These are phyloP conservation scores for Trachelus tabidus DNA, from an alignment of 2,888 invertebrate species.

Conservation along the genomic window DNA sequence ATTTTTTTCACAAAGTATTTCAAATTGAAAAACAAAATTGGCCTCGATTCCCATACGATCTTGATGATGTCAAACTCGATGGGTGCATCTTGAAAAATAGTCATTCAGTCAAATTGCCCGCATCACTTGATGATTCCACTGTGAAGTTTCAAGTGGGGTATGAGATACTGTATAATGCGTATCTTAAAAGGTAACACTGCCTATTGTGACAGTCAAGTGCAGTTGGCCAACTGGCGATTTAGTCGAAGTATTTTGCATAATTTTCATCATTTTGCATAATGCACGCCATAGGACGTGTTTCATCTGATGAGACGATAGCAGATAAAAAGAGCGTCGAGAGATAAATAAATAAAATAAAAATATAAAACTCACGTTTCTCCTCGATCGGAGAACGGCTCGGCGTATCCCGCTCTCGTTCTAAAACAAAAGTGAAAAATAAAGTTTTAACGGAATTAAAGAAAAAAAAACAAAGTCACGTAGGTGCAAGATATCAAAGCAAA, in stretches of 20 bases:
- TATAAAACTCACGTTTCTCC: slow-evolving; percentile 54
- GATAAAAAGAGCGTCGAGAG: background rate
- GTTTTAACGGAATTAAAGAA: slow-evolving; percentile 33
- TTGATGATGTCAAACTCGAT: background rate
- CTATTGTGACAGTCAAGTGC: slow-evolving; percentile 36
- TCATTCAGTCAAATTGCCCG: slow-evolving; percentile 34
- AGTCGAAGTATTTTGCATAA: slow-evolving; percentile 34
- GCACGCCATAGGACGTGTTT: background rate
- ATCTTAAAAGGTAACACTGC: background rate
- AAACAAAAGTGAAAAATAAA: slow-evolving; percentile 47
- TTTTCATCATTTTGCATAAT: slow-evolving; percentile 13
- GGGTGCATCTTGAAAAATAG: slow-evolving; percentile 26
- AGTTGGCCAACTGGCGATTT: slow-evolving; percentile 52
- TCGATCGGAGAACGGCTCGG: slow-evolving; percentile 48
- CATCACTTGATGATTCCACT: slow-evolving; percentile 24
- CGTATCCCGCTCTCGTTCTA: slow-evolving; percentile 49
- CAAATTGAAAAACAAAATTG: background rate
- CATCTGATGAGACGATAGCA: background rate
- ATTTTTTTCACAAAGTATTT: background rate
- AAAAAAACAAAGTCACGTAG: background rate
- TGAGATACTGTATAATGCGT: background rate
- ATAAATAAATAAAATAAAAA: slow-evolving; percentile 26
- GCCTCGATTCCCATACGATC: too few species aligned
- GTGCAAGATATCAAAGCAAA: background rate
- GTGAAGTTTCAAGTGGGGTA: background rate